Evolutionary conservation across 2,888 invertebrate species (phyloP), one percentile per base, ranked within the genome.

Genomic region (Heteromyza rotundicornis): DNA sequence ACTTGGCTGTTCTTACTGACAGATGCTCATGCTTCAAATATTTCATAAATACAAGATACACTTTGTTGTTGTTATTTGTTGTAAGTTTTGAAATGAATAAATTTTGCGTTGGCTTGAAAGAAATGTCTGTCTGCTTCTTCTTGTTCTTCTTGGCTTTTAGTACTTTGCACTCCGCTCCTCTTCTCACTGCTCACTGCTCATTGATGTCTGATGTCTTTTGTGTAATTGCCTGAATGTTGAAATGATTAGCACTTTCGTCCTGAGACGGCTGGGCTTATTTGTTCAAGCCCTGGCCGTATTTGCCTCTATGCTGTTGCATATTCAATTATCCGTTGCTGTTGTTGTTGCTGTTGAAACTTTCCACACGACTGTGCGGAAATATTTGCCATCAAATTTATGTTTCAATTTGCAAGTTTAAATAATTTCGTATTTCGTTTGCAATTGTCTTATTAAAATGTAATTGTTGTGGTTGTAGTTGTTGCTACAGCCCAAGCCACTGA

Each of bases 311-410:
- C 47, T 47, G 7, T 5, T 47, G 14, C 47, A 47, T 47, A 47
- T 47, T 47, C 47, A 47, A 47, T 47, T 47, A 19, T 40, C 3
- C 47, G 7, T 40, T 47, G 47, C 20, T 47, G 17, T 20, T n/a
- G 40, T 20, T 40, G 3, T 40, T 17, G 17, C 19, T 19, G 47
- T 19, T 47, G 2, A 14, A 3, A n/a, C 40, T 14, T 27, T 40
- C n/a, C n/a, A n/a, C n/a, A n/a, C 40, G 19, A 19, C 7, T 17
- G 5, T 47, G 20, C 17, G 47, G 19, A 19, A 47, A 47, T 47
- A 40, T 40, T 40, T 40, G 40, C n/a, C 47, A 47, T 47, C 5
- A 47, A 47, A 47, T 47, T 27, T 27, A 47, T 47, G 47, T 19
- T 47, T 47, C 20, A 47, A 47, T 47, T 47, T 47, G 47, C 47